A percentile compares a stretch with the other conserved stretches of the same genome.
phyloP scores from a whole-genome alignment of 30 jellyfish, hydroid and myxozoan genomes.

The Hydractinia echinata region DNA sequence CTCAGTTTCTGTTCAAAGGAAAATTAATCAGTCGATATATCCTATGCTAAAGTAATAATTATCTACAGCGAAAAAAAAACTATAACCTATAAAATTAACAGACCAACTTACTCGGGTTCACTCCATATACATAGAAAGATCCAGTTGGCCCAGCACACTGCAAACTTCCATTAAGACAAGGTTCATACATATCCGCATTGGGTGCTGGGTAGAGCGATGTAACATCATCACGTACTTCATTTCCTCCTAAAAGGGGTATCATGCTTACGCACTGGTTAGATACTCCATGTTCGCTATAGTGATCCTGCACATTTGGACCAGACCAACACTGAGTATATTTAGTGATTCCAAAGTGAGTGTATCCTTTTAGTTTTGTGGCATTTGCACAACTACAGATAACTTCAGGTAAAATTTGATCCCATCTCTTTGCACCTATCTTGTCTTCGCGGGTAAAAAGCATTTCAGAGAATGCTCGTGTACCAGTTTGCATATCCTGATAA shows the following conservation, averaged over 20 bases:
- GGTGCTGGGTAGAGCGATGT: slow-evolving; percentile 5
- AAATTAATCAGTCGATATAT: no score
- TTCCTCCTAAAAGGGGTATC: background rate
- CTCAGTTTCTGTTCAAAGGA: slow-evolving; percentile 25
- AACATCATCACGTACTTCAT: background rate
- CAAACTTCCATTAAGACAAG: slow-evolving; percentile 9
- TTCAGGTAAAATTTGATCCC: slow-evolving; percentile 64
- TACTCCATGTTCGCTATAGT: slow-evolving; percentile 61
- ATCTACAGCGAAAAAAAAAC: background rate
- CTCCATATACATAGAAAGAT: slow-evolving; percentile 24
- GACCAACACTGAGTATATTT: slow-evolving; percentile 69
- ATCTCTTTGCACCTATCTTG: slow-evolving; percentile 43
- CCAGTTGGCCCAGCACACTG: slow-evolving; percentile 35
- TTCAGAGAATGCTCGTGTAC: slow-evolving; percentile 65
- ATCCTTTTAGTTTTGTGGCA: slow-evolving; percentile 56
- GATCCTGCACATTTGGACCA: slow-evolving; percentile 77
- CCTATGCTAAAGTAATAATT: background rate
- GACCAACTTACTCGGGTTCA: background rate
- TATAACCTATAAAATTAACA: background rate
- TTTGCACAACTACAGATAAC: slow-evolving; percentile 86
- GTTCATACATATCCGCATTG: slow-evolving; percentile 14
- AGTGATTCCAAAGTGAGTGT: slow-evolving; percentile 74
- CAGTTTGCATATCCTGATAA: slow-evolving; percentile 44
- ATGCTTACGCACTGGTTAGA: slow-evolving; percentile 61
- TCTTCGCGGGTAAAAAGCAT: slow-evolving; percentile 54